A percentile compares a stretch with the other conserved stretches of the same genome.
Evolutionary conservation across 2,113 vertebrate genomes (phyloP).

Genomic region (Eulemur rufifrons): DNA sequence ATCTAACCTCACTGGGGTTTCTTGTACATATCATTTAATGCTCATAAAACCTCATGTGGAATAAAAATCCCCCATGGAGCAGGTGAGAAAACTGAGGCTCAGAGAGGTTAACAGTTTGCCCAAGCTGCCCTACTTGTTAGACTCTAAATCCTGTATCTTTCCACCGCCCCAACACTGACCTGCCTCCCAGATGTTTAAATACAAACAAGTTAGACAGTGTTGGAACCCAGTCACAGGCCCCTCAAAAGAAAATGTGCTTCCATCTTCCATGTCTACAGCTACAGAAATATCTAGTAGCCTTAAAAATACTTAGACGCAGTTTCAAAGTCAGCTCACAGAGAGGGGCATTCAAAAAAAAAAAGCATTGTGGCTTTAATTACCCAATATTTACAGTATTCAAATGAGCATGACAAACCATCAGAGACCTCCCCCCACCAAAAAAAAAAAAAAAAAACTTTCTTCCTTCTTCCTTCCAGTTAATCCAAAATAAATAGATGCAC

Average conservation of each 20-base stretch:
- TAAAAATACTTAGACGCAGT: constrained; percentile 16
- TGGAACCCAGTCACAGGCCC: neutral
- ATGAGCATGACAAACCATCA: neutral
- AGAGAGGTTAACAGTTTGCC: neutral
- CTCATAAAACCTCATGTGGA: neutral
- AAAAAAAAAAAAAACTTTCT: neutral
- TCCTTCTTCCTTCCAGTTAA: neutral
- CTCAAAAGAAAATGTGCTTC: neutral
- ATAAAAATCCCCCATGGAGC: neutral
- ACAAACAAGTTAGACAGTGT: neutral
- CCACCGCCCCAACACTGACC: neutral
- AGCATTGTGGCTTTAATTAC: neutral
- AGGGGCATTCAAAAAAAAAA: neutral
- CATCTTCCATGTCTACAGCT: neutral
- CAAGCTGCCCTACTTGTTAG: neutral
- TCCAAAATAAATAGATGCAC: neutral
- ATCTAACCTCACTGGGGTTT: neutral
- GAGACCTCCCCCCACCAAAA: neutral
- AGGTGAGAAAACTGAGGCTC: neutral
- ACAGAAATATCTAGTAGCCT: neutral
- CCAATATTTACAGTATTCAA: neutral
- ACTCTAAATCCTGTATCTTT: neutral
- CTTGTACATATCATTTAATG: neutral
- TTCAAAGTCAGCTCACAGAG: constrained; percentile 20
- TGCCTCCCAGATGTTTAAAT: neutral